Base-by-base conservation (phyloP, 2,888 invertebrate genomes). In the Choreutis nemorana region DNA sequence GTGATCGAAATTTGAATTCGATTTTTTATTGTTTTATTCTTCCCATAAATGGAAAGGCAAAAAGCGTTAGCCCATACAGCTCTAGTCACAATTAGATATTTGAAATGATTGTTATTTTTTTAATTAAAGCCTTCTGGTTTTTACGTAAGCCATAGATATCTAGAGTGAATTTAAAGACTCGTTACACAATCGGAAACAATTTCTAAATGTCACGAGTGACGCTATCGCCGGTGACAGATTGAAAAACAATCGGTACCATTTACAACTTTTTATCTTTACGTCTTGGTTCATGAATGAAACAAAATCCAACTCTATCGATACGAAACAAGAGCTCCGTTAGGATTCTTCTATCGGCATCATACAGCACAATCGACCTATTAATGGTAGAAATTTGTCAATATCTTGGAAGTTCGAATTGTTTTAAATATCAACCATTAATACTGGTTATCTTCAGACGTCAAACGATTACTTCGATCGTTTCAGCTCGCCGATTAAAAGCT, bases 381-480 rank as follows among this genome's bases (percentile, higher is more conserved):
- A 62, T 61, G 54, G 54, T 50, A 50, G 45, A 51, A 57, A 70
- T 70, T 72, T 68, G 65, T 75, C 73, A 70, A 73, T 75, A 71
- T 48, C 49, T 49, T n/a, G n/a, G n/a, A n/a, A n/a, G n/a, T n/a
- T 51, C 44, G 50, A 52, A 63, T 54, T 51, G 48, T 57, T 54
- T 50, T 49, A 53, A 61, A 56, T 49, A 44, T 49, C 42, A 40
- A 37, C 52, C 62, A 63, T 30, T 30, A 30, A 30, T 30, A 14
- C 14, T 14, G 26, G 14, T 15, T 14, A 73, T 73, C 72, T 67
- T 37, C 30, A 49, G 57, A 63, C 55, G 72, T 72, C 72, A 65
- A 63, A 63, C 53, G 60, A 57, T 59, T 58, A 58, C 45, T 53
- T 41, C 52, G 45, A 63, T 70, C 61, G 63, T n/a, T n/a, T n/a